Evolutionary conservation across 2,797 vertebrate species (phyloP).

Genomic region (Hoplostethus atlanticus): DNA sequence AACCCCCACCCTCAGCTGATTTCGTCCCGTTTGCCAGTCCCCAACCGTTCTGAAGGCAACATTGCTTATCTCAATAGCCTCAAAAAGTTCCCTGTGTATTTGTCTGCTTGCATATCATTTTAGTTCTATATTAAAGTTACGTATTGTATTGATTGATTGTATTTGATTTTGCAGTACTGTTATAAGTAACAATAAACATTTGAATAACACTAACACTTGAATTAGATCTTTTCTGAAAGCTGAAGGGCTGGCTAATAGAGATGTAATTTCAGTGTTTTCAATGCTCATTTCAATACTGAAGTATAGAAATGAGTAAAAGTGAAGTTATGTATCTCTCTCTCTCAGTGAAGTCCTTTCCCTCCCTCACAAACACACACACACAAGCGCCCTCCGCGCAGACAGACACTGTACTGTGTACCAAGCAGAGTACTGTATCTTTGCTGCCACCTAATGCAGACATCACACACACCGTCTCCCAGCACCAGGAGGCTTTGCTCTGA

Average conservation of each 20-base stretch:
- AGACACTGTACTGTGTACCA: constrained; percentile 20
- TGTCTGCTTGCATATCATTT: no score
- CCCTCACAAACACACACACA: not conserved
- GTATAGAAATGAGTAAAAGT: no score
- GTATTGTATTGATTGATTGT: no score
- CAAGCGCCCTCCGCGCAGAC: constrained; percentile 5
- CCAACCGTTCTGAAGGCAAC: no score
- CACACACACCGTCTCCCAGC: constrained; percentile 68
- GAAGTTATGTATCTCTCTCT: not conserved
- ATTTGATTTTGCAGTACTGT: no score
- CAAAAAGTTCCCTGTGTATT: not conserved
- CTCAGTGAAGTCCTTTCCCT: not conserved
- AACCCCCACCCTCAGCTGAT: not conserved
- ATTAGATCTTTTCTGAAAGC: no score
- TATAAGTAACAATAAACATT: no score
- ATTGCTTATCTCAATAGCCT: not conserved
- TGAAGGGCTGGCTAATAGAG: no score
- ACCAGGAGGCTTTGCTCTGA: constrained; percentile 68
- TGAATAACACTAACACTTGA: no score
- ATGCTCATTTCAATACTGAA: no score
- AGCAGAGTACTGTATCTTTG: constrained; percentile 85
- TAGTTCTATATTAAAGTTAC: no score
- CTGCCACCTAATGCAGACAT: constrained; percentile 89
- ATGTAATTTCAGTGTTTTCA: no score
- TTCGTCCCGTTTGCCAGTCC: not conserved